Evolutionary conservation across 37 sponge, comb jelly and placozoan genomes (phyloP), one percentile per base, ranked within the genome.

Genomic region (Chondrosia reniformis): DNA sequence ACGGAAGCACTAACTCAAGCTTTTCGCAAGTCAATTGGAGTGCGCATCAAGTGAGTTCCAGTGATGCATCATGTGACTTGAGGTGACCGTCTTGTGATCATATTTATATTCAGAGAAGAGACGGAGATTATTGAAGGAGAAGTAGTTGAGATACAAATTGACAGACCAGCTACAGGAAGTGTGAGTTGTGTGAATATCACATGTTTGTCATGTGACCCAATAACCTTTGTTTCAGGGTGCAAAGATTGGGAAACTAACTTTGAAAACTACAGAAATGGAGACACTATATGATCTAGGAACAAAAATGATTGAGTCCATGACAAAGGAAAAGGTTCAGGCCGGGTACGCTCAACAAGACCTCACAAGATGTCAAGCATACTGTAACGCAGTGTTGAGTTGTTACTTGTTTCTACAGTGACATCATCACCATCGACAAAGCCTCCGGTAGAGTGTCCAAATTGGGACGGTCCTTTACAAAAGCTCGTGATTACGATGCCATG

Each of bases 251-350:
- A 97, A 97, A 63, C 82, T 97, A 65, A 94, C 95, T 28, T 81
- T 97, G 59, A 97, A 97, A 85, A 97, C 98, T 8, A 97, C 98
- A 32, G 98, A 97, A 55, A 97, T 97, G 98, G 98, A 97, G 64
- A 97, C 98, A 0, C 76, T 97, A 0, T 97, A 97, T 67, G 98
- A 97, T 75, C 78, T 97, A 45, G 98, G 98, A 3, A 79, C 92
- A 4, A 97, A 97, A 79, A 97, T 97, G 98, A 97, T 97, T 41
- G 98, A 97, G 74, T 87, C 93, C 13, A 84, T 97, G 32, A 92
- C 95, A 21, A 91, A 94, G 57, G 98, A 97, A 81, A 97, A 97
- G 75, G 98, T 97, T 4, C 89, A 89, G 74, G 90, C 96, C 28
- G 96, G 96, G 91, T 89, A 58, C 72, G 89, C 21, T 59, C 15